Conservation (phyloP, 2,888 invertebrate species). For the Drosophila monieri region DNA sequence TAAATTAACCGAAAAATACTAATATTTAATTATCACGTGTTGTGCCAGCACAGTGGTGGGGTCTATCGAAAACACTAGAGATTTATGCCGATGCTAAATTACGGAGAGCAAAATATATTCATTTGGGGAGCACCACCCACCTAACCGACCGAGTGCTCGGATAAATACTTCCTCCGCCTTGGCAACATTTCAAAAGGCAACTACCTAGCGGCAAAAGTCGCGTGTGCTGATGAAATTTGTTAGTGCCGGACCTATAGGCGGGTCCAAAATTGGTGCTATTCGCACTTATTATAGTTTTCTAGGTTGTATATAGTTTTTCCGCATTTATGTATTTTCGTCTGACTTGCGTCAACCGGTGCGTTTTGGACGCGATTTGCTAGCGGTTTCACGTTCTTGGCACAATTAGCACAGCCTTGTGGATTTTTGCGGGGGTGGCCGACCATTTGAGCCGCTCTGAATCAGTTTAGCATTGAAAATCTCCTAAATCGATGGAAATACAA, state of each 20-base stretch:
- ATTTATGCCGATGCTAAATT: constrained; percentile 20
- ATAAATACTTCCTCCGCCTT: constrained; percentile 35
- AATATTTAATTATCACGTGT: constrained; percentile 50
- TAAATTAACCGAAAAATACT: constrained; percentile 27
- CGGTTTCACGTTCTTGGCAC: constrained; percentile 61
- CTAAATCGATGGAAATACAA: neutral
- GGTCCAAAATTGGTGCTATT: constrained; percentile 10
- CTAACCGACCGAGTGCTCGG: constrained; percentile 26
- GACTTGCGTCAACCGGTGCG: constrained; percentile 55
- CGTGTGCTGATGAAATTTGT: constrained; percentile 34
- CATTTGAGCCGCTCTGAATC: neutral
- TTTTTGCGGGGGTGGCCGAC: constrained; percentile 3
- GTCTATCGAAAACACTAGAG: constrained; percentile 9
- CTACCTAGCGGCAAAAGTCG: constrained; percentile 29
- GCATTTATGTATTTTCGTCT: constrained; percentile 37
- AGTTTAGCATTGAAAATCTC: constrained; percentile 7
- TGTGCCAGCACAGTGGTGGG: neutral
- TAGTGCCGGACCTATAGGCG: neutral
- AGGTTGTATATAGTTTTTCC: constrained; percentile 32
- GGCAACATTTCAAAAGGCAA: constrained; percentile 37
- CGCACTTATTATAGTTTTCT: constrained; percentile 46
- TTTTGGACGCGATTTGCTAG: constrained; percentile 32
- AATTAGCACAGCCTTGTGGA: constrained; percentile 64
- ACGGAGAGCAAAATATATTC: constrained; percentile 13
- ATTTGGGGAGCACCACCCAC: constrained; percentile 47